These are phyloP conservation scores for Neotoma lepida DNA, from an alignment of 2,113 vertebrate species.

Conservation along the genomic window DNA sequence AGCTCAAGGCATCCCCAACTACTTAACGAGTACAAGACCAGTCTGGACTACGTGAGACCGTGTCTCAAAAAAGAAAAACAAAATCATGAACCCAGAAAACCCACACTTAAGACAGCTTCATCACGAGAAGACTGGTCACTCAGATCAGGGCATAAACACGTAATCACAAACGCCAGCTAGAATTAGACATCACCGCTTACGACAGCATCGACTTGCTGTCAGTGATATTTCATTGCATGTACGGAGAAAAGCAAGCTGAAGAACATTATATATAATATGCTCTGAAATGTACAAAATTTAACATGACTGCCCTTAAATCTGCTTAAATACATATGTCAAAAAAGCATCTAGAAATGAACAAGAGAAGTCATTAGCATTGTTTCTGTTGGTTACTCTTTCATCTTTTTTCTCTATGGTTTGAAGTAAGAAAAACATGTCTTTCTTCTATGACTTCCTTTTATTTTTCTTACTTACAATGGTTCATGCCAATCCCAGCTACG, in stretches of 20 bases:
- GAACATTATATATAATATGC: constrained; percentile 18
- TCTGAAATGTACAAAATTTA: constrained; percentile 41
- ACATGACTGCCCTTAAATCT: not conserved
- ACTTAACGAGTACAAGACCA: not conserved
- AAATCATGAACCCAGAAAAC: not conserved
- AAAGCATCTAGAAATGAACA: not conserved
- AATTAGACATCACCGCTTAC: constrained; percentile 42
- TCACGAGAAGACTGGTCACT: not conserved
- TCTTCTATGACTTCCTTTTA: not conserved
- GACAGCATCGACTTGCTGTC: constrained; percentile 40
- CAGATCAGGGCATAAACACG: constrained; percentile 13
- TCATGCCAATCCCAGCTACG: not conserved
- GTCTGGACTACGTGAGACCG: not conserved
- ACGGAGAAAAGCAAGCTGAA: constrained; percentile 30
- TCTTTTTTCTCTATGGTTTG: not conserved
- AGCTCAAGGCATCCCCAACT: not conserved
- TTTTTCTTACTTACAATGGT: not conserved
- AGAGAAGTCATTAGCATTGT: not conserved
- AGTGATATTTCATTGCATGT: not conserved
- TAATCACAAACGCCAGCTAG: constrained; percentile 4
- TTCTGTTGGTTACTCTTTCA: not conserved
- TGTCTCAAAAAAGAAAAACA: not conserved
- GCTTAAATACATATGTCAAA: constrained; percentile 9
- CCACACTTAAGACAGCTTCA: not conserved
- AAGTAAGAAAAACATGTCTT: not conserved